These are phyloP conservation scores for Brachylomia viminalis DNA, from an alignment of 2,888 invertebrate genomes.

Conservation along the genomic window DNA sequence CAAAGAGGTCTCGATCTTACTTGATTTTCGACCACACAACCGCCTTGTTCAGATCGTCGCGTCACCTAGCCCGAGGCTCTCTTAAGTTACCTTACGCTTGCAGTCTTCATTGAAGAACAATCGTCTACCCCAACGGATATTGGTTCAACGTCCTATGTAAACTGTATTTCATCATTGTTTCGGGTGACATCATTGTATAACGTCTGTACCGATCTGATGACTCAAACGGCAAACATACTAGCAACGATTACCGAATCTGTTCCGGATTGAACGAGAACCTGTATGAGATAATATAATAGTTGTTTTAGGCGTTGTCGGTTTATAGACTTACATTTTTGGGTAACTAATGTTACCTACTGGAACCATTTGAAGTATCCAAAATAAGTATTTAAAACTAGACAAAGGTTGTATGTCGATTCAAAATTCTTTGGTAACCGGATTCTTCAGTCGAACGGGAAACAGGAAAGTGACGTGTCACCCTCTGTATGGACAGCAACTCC, in stretches of 20 bases:
- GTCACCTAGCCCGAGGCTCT: neutral
- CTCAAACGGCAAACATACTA: slow-evolving; percentile 23
- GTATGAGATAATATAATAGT: slow-evolving; percentile 27
- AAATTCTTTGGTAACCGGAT: too few species aligned
- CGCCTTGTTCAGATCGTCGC: neutral
- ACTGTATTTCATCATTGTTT: slow-evolving; percentile 17
- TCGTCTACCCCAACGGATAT: neutral
- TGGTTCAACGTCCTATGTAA: neutral
- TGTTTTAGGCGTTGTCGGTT: neutral
- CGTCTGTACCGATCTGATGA: slow-evolving; percentile 25
- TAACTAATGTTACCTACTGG: too few species aligned
- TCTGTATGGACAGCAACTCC: too few species aligned
- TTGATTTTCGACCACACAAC: neutral
- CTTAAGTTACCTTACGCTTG: neutral
- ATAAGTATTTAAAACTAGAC: too few species aligned
- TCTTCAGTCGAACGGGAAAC: too few species aligned
- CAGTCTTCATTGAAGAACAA: neutral
- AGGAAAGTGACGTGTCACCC: too few species aligned
- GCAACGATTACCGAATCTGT: slow-evolving; percentile 11
- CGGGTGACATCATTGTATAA: slow-evolving; percentile 38
- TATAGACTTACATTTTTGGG: neutral
- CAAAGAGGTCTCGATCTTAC: neutral
- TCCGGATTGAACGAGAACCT: slow-evolving; percentile 29
- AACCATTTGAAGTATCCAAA: too few species aligned
- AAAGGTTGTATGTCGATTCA: too few species aligned